Conservation (phyloP, 2,113 vertebrate species). For the Channa maculata region DNA sequence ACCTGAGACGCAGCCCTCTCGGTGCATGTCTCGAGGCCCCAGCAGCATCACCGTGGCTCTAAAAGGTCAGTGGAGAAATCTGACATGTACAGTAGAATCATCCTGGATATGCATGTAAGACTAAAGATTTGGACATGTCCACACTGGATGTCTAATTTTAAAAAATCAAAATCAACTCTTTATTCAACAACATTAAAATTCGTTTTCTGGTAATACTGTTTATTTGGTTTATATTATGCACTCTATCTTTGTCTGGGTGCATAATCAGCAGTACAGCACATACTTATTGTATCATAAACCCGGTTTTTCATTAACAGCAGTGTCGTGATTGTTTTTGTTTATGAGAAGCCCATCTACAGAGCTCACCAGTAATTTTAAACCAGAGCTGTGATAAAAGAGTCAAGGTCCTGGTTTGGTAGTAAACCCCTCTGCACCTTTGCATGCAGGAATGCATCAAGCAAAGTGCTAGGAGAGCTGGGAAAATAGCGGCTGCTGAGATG, state of each 20-base stretch:
- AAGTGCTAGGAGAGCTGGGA: constrained; percentile 51
- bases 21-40: constrained; percentile 87
- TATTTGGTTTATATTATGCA: too few relatives aligned
- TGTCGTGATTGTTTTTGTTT: constrained; percentile 6
- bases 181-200: background rate
- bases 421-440: constrained; percentile 29
- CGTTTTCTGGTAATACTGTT: background rate
- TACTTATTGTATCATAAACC: too few relatives aligned
- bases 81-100: background rate
- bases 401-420: constrained; percentile 3
- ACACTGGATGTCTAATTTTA: too few relatives aligned
- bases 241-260: too few relatives aligned
- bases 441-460: constrained; percentile 43
- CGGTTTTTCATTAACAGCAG: background rate
- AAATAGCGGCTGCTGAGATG: constrained; percentile 48
- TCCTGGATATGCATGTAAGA: background rate
- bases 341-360: constrained; percentile 9
- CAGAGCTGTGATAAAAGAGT: constrained; percentile 5
- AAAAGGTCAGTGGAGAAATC: constrained; percentile 86
- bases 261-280: too few relatives aligned
- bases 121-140: background rate
- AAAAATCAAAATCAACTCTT: too few relatives aligned
- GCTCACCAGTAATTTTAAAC: constrained; percentile 32
- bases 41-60: constrained; percentile 86
- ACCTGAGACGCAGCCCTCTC: constrained; percentile 89